Evolutionary conservation across 2,888 invertebrate species (phyloP), one percentile per base, ranked within the genome.

Genomic region (Anodontia alba): DNA sequence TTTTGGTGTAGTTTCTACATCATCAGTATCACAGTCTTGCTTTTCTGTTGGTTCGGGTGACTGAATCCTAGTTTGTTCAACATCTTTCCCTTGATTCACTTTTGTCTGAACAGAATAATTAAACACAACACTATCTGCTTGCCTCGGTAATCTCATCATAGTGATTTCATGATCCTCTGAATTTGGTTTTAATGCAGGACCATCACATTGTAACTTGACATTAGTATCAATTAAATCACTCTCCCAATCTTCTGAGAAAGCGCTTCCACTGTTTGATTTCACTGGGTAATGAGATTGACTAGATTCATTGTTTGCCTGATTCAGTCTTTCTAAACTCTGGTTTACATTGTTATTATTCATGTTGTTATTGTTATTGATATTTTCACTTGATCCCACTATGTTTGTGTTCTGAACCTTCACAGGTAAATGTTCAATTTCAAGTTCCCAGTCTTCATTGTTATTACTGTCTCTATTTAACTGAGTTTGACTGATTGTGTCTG

Each of bases 221-320:
- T 62, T 33, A 20, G 62, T 62, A 23, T 33, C 62, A 62, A 62
- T 62, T 17, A 62, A 33, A 31, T 62, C 62, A 62, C 62, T 20
- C 17, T 62, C 62, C 62, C 62, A 62, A 33, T 62, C 62, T 20
- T 62, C 62, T 20, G 33, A 62, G 26, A 54, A 54, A 20, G 17
- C 49, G 17, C 3, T 49, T 3, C 12, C 38, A 38, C 38, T 38
- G 15, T 7, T 20, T 2, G 3, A 20, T 15, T 46, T 46, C n/a
- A 12, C 46, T 46, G 20, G n/a, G 46, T 46, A 20, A 15, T 42
- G 15, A 42, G 42, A 42, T 3, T 46, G 46, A 46, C 46, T 46
- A 46, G 46, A 46, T 46, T 46, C 10, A 20, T 46, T 46, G 46
- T 46, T 46, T 46, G 20, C 46, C n/a, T 46, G 46, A 46, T 46